These are phyloP conservation scores for Malthinus seriepunctatus DNA, from an alignment of 2,888 invertebrate species.

Conservation along the genomic window DNA sequence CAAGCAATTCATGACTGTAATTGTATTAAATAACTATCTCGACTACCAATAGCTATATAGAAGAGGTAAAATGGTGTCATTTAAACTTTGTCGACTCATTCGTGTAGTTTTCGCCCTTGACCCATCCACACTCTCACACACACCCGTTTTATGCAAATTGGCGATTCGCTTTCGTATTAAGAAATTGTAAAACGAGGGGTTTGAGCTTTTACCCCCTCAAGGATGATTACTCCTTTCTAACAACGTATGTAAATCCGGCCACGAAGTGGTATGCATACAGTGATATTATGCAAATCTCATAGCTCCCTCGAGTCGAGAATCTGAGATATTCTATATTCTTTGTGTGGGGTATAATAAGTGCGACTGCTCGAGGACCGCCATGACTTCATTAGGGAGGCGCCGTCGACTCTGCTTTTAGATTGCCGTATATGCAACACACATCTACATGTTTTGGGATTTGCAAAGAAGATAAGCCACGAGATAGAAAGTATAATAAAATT, in stretches of 20 bases:
- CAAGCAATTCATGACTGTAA: slow-evolving; percentile 14
- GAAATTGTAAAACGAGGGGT: slow-evolving; percentile 18
- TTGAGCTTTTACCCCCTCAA: slow-evolving; percentile 14
- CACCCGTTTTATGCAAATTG: slow-evolving; percentile 21
- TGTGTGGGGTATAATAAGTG: slow-evolving; percentile 31
- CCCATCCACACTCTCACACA: slow-evolving; percentile 10
- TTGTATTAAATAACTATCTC: slow-evolving; percentile 16
- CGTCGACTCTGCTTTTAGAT: slow-evolving; percentile 14
- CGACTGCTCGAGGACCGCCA: slow-evolving; percentile 28
- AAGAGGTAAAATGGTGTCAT: slow-evolving; percentile 19
- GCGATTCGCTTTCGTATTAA: slow-evolving; percentile 25
- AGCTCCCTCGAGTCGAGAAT: slow-evolving; percentile 33
- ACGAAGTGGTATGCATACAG: slow-evolving; percentile 35
- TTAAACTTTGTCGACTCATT: slow-evolving; percentile 17
- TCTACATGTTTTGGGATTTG: slow-evolving; percentile 19
- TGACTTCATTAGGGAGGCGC: slow-evolving; percentile 29
- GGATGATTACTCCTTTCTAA: slow-evolving; percentile 25
- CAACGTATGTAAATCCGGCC: slow-evolving; percentile 38
- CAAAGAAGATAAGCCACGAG: slow-evolving; percentile 16
- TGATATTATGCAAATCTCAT: slow-evolving; percentile 37
- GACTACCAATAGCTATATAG: slow-evolving; percentile 9
- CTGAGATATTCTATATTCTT: slow-evolving; percentile 33
- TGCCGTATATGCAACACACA: slow-evolving; percentile 23
- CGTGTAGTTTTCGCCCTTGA: slow-evolving; percentile 25
- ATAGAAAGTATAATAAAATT: slow-evolving; percentile 15